Conservation (phyloP, 2,888 invertebrate genomes). For the Ophioninae sp. region DNA sequence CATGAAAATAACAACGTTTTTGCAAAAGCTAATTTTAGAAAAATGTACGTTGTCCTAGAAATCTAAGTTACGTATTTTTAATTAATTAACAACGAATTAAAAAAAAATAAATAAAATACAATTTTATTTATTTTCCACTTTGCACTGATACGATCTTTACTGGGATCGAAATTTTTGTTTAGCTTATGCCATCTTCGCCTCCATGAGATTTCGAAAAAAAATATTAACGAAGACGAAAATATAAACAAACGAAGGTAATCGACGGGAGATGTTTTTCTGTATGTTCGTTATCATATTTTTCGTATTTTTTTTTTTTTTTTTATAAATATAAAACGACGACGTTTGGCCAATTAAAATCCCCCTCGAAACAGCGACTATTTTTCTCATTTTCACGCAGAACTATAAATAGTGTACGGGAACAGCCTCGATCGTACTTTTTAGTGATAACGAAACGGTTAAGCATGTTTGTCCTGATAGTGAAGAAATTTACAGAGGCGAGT, state of each 20-base stretch:
- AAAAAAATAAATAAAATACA: too few species aligned
- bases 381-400: not conserved
- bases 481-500: conserved; percentile 1
- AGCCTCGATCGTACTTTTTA: not conserved
- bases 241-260: not conserved
- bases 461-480: conserved; percentile 8
- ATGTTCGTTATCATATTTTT: not conserved
- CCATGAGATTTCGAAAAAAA: not conserved
- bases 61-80: too few species aligned
- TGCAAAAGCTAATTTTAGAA: too few species aligned
- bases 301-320: not conserved
- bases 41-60: too few species aligned
- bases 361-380: not conserved
- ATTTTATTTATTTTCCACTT: too few species aligned
- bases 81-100: too few species aligned
- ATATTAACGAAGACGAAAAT: not conserved
- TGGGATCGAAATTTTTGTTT: too few species aligned
- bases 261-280: not conserved
- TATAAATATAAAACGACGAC: not conserved
- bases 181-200: not conserved
- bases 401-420: not conserved
- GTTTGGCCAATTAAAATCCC: not conserved
- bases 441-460: conserved; percentile 12
- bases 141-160: too few species aligned
- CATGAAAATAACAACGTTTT: too few species aligned